A percentile compares a stretch with the other conserved stretches of the same genome.
Evolutionary conservation across 2,113 vertebrate genomes (phyloP).

Genomic region (Python bivittatus): DNA sequence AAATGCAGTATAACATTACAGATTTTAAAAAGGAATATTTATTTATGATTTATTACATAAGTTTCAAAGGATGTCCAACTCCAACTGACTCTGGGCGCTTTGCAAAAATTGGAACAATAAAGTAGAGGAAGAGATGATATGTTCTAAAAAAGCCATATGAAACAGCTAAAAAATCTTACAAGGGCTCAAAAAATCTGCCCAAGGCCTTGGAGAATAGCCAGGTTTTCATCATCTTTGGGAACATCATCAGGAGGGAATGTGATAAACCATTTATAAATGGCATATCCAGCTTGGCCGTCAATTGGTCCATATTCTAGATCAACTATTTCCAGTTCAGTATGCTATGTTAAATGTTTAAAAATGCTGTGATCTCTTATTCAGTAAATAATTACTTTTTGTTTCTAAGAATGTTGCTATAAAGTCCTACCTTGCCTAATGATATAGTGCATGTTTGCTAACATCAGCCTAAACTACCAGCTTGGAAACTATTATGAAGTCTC

Average conservation of each 20-base stretch:
- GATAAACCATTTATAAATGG: no score
- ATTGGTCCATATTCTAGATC: background rate
- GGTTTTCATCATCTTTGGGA: no score
- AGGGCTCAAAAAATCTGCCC: no score
- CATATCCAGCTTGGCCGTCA: no score
- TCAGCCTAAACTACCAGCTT: constrained; percentile 1
- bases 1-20: background rate
- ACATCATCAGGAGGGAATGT: no score
- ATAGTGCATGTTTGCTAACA: constrained; percentile 5
- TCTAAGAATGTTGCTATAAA: background rate
- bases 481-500: constrained; percentile 14
- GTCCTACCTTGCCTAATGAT: background rate
- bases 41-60: background rate
- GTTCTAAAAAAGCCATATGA: no score
- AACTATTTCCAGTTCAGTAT: constrained; percentile 8
- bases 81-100: background rate
- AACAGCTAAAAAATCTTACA: no score
- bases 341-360: background rate
- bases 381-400: rapidly evolving
- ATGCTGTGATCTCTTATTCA: background rate
- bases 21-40: background rate
- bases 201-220: no score
- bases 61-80: background rate
- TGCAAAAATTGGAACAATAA: background rate
- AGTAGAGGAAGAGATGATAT: background rate